Evolutionary conservation across 2,797 vertebrate genomes (phyloP).

Genomic region (Lates japonicus): DNA sequence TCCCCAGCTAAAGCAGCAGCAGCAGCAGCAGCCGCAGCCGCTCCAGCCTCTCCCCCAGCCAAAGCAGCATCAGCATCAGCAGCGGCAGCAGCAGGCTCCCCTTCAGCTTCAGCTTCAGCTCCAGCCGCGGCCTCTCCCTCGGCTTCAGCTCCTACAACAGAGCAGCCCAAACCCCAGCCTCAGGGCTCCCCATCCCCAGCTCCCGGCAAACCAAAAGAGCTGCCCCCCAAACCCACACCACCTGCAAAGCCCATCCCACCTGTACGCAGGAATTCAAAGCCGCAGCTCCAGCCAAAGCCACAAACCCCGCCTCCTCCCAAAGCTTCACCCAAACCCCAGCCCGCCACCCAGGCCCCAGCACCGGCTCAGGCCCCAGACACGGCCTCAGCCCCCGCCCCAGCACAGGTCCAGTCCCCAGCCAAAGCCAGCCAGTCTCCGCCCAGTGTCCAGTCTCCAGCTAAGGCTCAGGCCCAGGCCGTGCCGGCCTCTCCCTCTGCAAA

Average conservation of each 20-base stretch:
- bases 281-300: slow-evolving; percentile 87
- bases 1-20: slow-evolving; percentile 65
- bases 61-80: slow-evolving; percentile 60
- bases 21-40: slow-evolving; percentile 16
- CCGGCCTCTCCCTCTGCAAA: slow-evolving; percentile 59
- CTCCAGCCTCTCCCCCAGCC: slow-evolving; percentile 45
- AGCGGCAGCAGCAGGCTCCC: slow-evolving; percentile 42
- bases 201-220: slow-evolving; percentile 87
- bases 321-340: slow-evolving; percentile 72
- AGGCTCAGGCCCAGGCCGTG: slow-evolving; percentile 66
- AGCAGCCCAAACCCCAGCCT: slow-evolving; percentile 88
- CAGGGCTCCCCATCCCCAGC: slow-evolving; percentile 86
- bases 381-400: slow-evolving; percentile 67
- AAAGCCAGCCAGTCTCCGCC: slow-evolving; percentile 75
- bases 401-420: slow-evolving; percentile 76
- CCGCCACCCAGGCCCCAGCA: slow-evolving; percentile 56
- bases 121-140: slow-evolving; percentile 37
- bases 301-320: slow-evolving; percentile 83
- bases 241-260: slow-evolving; percentile 88
- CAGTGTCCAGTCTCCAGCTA: slow-evolving; percentile 83
- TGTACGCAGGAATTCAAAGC: slow-evolving; percentile 87
- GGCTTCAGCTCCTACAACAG: slow-evolving; percentile 86
- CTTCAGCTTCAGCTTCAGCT: slow-evolving; percentile 1
- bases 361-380: slow-evolving; percentile 62
- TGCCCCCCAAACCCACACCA: slow-evolving; percentile 86